Conservation (phyloP, 2,797 vertebrate genomes). For the Tadarida brasiliensis region DNA sequence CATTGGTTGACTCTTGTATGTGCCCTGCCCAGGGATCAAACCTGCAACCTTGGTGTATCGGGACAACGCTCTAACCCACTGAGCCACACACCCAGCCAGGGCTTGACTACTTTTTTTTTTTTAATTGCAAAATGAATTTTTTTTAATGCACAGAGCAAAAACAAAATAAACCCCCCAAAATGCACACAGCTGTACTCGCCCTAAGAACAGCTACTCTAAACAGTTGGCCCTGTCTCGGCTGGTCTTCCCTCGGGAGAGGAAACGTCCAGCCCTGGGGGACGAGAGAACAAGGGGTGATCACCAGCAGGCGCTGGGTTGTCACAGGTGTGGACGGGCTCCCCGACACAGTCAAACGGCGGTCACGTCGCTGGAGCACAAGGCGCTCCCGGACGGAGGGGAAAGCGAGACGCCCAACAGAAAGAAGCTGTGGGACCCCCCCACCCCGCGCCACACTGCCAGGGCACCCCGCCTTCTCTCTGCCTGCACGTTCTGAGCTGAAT, state of each 20-base stretch:
- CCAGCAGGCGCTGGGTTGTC: not conserved
- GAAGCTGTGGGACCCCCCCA: not conserved
- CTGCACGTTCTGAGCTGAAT: not conserved
- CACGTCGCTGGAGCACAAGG: not conserved
- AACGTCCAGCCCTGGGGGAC: not conserved
- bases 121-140: too few species aligned
- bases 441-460: fast-evolving
- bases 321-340: not conserved
- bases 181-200: not conserved
- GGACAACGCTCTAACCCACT: too few species aligned
- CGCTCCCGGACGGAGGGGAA: not conserved
- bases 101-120: too few species aligned
- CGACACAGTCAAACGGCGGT: not conserved
- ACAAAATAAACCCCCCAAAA: not conserved
- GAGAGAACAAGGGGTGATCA: not conserved
- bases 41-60: too few species aligned
- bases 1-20: too few species aligned
- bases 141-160: too few species aligned
- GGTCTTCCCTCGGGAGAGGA: not conserved
- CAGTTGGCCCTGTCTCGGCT: not conserved
- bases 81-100: too few species aligned
- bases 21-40: too few species aligned
- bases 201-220: not conserved
- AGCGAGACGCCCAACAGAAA: too few species aligned
- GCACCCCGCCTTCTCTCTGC: not conserved